These are phyloP conservation scores for Sakesphorus luctuosus DNA, from an alignment of 2,113 vertebrate species.

Conservation along the genomic window DNA sequence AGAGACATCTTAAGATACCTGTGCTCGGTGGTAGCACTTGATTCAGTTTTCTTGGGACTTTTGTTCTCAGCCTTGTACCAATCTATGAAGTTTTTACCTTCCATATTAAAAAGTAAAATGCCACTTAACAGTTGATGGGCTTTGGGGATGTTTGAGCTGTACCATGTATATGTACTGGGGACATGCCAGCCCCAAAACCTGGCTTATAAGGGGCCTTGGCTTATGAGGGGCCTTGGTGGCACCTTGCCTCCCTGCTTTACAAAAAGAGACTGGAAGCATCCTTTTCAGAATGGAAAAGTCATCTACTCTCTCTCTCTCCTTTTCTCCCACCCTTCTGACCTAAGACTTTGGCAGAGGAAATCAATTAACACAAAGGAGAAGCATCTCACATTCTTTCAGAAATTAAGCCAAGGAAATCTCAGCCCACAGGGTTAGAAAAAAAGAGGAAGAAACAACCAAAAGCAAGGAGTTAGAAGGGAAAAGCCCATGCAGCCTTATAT, in stretches of 20 bases:
- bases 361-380: neutral
- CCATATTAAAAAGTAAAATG: neutral
- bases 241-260: neutral
- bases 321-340: neutral
- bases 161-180: rapidly evolving
- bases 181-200: rapidly evolving
- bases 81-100: neutral
- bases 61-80: neutral
- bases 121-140: neutral
- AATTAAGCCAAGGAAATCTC: neutral
- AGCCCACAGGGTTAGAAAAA: neutral
- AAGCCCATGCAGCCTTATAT: neutral
- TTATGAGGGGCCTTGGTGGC: neutral
- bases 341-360: neutral
- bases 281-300: neutral
- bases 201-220: neutral
- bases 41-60: neutral
- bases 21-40: neutral
- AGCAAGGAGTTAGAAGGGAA: neutral
- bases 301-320: neutral
- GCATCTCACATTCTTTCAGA: neutral
- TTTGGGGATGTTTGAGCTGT: neutral
- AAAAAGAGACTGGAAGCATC: neutral
- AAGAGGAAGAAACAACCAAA: neutral
- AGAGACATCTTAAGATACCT: neutral